A percentile compares a stretch with the other conserved stretches of the same genome.
Evolutionary conservation across 2,888 invertebrate genomes (phyloP).

Genomic region (Lissonota sp.): DNA sequence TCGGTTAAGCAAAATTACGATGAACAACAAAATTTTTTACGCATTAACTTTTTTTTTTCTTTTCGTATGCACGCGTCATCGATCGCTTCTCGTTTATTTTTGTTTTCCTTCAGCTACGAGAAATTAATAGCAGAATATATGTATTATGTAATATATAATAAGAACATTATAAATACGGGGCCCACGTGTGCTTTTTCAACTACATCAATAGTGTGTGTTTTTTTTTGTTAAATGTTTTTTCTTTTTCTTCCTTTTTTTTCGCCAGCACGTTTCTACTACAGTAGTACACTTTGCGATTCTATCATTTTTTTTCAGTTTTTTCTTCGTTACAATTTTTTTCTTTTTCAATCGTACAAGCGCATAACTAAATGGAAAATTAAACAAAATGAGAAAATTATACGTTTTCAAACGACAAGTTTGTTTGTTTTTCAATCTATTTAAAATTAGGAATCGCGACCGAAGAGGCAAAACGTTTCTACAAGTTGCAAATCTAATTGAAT

Average conservation of each 20-base stretch:
- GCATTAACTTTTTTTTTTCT: conserved; percentile 35
- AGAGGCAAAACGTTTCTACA: conserved; percentile 35
- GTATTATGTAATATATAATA: conserved; percentile 80
- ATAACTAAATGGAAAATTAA: conserved; percentile 50
- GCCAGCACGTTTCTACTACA: conserved; percentile 62
- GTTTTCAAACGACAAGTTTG: conserved; percentile 42
- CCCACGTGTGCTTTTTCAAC: conserved; percentile 78
- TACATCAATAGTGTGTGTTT: conserved; percentile 78
- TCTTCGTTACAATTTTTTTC: conserved; percentile 65
- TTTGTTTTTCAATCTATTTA: conserved; percentile 32
- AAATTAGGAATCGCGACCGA: conserved; percentile 40
- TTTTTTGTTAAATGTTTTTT: conserved; percentile 71
- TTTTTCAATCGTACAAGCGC: conserved; percentile 60
- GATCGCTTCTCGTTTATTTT: conserved; percentile 59
- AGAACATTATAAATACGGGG: conserved; percentile 81
- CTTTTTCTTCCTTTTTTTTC: conserved; percentile 63
- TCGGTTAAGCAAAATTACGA: conserved; percentile 59
- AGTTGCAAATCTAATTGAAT: conserved; percentile 48
- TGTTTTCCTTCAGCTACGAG: conserved; percentile 75
- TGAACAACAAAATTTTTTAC: conserved; percentile 41
- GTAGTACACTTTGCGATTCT: conserved; percentile 62
- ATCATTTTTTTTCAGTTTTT: conserved; percentile 69
- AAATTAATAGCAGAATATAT: conserved; percentile 81
- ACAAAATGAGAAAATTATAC: conserved; percentile 34
- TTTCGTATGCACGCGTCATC: conserved; percentile 67